These are phyloP conservation scores for Pantherophis vulpinus DNA, from an alignment of 2,797 vertebrate genomes.

Conservation along the genomic window DNA sequence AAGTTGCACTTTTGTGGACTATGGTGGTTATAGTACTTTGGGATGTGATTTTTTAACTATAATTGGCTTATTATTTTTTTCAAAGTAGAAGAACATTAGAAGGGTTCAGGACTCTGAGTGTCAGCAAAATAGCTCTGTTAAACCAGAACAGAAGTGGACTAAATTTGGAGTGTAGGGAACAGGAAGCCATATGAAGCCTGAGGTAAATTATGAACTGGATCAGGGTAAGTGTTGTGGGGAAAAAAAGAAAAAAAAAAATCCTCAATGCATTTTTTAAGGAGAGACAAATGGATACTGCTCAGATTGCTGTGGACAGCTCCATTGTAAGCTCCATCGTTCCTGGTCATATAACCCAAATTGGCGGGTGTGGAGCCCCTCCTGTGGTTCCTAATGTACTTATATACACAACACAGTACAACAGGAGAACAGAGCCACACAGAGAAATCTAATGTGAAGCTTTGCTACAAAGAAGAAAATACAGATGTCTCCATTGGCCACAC, in stretches of 20 bases:
- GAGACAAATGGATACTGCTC: background rate
- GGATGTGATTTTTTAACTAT: background rate
- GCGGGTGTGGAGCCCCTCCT: background rate
- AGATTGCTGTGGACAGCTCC: background rate
- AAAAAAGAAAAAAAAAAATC: background rate
- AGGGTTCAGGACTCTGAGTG: background rate
- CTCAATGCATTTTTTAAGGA: background rate
- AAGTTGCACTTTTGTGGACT: background rate
- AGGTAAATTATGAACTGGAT: background rate
- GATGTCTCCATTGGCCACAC: background rate
- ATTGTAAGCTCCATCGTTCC: background rate
- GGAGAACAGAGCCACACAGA: background rate
- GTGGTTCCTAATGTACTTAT: background rate
- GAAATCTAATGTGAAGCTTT: background rate
- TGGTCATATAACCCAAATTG: background rate
- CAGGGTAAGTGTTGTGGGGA: background rate
- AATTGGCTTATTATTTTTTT: background rate
- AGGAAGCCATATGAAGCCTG: background rate
- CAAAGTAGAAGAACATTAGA: background rate
- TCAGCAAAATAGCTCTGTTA: background rate
- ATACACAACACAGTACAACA: background rate
- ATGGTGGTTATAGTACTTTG: background rate
- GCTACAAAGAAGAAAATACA: background rate
- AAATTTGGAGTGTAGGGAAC: background rate
- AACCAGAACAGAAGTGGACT: background rate